These are phyloP conservation scores for Slavum lentiscoides DNA, from an alignment of 2,888 invertebrate species.

Conservation along the genomic window DNA sequence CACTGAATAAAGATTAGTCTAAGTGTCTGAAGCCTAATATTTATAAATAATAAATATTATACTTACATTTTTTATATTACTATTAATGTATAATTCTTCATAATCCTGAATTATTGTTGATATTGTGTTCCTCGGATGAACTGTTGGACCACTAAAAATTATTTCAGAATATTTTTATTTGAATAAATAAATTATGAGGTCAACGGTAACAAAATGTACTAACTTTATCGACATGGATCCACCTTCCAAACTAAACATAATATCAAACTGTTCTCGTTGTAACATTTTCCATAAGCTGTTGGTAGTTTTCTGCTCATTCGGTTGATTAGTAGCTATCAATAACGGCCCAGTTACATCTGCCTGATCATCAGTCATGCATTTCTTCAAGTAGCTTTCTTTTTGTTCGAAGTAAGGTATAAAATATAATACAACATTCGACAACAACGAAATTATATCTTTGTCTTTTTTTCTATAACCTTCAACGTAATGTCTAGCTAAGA, in stretches of 20 bases:
- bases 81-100: constrained; percentile 19
- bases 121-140: constrained; percentile 37
- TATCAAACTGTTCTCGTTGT: constrained; percentile 62
- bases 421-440: constrained; percentile 76
- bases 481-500: constrained; percentile 80
- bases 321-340: constrained; percentile 54
- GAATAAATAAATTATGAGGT: neutral
- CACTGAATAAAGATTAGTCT: no score
- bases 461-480: constrained; percentile 73
- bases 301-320: constrained; percentile 61
- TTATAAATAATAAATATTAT: neutral
- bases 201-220: constrained; percentile 1
- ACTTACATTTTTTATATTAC: constrained; percentile 40
- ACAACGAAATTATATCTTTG: constrained; percentile 67
- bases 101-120: constrained; percentile 16
- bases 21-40: neutral
- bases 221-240: constrained; percentile 57
- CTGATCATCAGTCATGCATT: constrained; percentile 55
- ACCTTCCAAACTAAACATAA: constrained; percentile 57
- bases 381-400: constrained; percentile 61
- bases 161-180: neutral
- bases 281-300: constrained; percentile 71
- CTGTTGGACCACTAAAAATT: constrained; percentile 44
- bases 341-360: constrained; percentile 55
- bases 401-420: constrained; percentile 74